phyloP scores from a whole-genome alignment of 2,113 vertebrate species.

The Barbus barbus region DNA sequence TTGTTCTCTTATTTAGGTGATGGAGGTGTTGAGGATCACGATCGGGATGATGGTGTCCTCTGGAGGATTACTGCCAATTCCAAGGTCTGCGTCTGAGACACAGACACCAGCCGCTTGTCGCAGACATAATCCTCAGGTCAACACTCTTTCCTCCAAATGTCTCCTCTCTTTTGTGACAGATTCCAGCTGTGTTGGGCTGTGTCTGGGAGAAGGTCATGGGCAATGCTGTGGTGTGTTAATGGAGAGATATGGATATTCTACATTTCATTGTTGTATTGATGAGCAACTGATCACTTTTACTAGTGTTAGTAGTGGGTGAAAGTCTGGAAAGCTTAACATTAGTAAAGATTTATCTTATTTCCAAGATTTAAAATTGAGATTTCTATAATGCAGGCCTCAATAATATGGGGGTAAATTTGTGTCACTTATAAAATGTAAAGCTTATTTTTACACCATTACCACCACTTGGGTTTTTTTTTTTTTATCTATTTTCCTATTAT shows the following conservation, averaged over 20 bases:
- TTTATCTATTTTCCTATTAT: not conserved
- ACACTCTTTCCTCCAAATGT: not conserved
- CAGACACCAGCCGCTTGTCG: not conserved
- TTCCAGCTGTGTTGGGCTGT: not conserved
- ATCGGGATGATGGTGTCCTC: conserved; percentile 30
- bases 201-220: not conserved
- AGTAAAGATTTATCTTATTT: not conserved
- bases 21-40: not conserved
- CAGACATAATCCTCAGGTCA: conserved; percentile 33
- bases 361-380: not conserved
- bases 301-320: not conserved
- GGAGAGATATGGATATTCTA: not conserved
- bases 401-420: not conserved
- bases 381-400: too few species aligned
- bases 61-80: conserved; percentile 28
- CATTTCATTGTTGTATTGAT: not conserved
- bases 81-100: not conserved
- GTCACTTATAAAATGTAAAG: not conserved
- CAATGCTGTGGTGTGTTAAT: not conserved
- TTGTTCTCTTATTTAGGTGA: conserved; percentile 1
- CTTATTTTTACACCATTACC: not conserved
- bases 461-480: not conserved
- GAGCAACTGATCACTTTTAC: not conserved
- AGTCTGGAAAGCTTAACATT: not conserved
- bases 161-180: not conserved